A percentile compares a stretch with the other conserved stretches of the same genome.
Evolutionary conservation across 2,888 invertebrate genomes (phyloP).

Genomic region (Seira ritae): DNA sequence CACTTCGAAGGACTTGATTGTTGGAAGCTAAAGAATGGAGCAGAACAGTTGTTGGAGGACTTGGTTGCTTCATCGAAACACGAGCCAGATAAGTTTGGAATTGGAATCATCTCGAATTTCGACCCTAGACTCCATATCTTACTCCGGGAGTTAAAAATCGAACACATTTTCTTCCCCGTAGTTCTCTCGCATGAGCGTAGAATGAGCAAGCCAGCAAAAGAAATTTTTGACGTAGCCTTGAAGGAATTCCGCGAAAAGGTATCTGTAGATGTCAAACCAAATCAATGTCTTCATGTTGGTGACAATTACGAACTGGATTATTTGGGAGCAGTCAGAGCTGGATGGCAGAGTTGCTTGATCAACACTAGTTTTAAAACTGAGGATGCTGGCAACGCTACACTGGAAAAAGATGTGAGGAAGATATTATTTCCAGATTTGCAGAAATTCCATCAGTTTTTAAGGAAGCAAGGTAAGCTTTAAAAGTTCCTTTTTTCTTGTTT

Average conservation of each 20-base stretch:
- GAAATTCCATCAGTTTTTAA: conserved; percentile 38
- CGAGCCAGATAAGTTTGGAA: conserved; percentile 74
- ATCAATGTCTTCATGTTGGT: conserved; percentile 88
- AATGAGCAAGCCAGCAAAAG: conserved; percentile 84
- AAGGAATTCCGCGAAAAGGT: conserved; percentile 77
- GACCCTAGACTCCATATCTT: conserved; percentile 87
- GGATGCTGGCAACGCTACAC: conserved; percentile 2
- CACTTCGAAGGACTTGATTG: conserved; percentile 84
- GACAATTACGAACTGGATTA: conserved; percentile 87
- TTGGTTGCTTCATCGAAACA: neutral
- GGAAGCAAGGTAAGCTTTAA: conserved; percentile 20
- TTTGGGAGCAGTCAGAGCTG: conserved; percentile 83
- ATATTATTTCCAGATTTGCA: conserved; percentile 32
- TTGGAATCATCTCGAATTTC: conserved; percentile 93
- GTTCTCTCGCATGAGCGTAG: conserved; percentile 84
- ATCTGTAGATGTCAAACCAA: conserved; percentile 75
- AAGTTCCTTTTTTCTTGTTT: neutral
- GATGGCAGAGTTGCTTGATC: conserved; percentile 80
- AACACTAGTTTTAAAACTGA: conserved; percentile 15
- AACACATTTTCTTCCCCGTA: conserved; percentile 86
- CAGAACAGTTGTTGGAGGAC: conserved; percentile 72
- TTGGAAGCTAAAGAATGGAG: conserved; percentile 85
- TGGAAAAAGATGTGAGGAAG: neutral
- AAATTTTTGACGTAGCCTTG: conserved; percentile 52
- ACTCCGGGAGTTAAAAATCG: conserved; percentile 81